Evolutionary conservation across 2,113 vertebrate species (phyloP).

Genomic region (Noctilio leporinus): DNA sequence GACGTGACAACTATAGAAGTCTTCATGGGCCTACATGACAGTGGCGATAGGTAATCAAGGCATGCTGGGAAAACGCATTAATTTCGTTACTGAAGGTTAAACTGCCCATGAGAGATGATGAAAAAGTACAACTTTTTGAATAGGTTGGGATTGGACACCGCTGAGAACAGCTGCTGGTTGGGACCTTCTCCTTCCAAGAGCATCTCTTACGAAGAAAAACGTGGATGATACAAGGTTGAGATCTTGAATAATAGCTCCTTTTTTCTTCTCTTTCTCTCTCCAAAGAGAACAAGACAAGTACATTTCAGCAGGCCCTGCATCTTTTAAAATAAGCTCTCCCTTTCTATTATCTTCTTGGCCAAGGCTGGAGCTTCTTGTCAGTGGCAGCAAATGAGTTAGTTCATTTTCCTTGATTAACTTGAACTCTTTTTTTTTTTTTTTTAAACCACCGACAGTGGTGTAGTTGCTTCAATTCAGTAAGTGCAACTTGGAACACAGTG

Average conservation of each 20-base stretch:
- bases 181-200: neutral
- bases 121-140: neutral
- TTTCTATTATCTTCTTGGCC: neutral
- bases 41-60: neutral
- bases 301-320: neutral
- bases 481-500: neutral
- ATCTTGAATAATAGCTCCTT: neutral
- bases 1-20: neutral
- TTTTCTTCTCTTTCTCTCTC: too few species aligned
- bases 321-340: neutral
- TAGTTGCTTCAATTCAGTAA: neutral
- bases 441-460: accelerated
- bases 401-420: neutral
- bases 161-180: neutral
- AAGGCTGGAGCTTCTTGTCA: neutral
- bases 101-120: neutral
- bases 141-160: neutral
- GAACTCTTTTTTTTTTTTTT: neutral
- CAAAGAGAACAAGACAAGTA: neutral
- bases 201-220: neutral
- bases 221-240: neutral
- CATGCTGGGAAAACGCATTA: neutral
- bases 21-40: neutral
- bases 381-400: neutral
- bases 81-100: neutral